Evolutionary conservation across 2,888 invertebrate species (phyloP).

Genomic region (Ichneumoninae sp.): DNA sequence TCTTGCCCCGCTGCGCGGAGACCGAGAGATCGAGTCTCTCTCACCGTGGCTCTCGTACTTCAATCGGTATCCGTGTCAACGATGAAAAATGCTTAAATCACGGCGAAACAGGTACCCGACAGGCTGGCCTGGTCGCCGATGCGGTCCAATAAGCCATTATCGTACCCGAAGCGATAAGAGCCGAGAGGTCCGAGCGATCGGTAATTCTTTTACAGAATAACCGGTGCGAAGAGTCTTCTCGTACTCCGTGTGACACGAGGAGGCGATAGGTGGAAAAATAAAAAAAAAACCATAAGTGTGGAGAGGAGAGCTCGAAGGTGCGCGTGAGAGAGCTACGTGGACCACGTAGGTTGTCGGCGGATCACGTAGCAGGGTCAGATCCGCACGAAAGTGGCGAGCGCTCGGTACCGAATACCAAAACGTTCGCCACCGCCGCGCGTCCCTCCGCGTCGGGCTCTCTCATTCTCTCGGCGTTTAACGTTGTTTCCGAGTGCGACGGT

Average conservation of each 20-base stretch:
- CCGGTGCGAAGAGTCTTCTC: background rate
- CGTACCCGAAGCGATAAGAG: slow-evolving; percentile 7
- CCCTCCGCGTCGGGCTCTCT: slow-evolving; percentile 42
- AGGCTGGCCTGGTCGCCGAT: background rate
- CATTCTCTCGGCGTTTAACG: slow-evolving; percentile 30
- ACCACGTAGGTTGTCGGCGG: slow-evolving; percentile 70
- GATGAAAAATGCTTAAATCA: background rate
- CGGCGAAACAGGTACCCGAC: background rate
- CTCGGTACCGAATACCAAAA: slow-evolving; percentile 84
- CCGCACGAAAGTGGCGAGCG: slow-evolving; percentile 82
- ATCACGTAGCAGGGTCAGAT: slow-evolving; percentile 76
- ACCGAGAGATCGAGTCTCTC: slow-evolving; percentile 19
- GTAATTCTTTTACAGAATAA: background rate
- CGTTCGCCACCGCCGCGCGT: slow-evolving; percentile 70
- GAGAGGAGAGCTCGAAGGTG: slow-evolving; percentile 33
- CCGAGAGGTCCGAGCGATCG: slow-evolving; percentile 2
- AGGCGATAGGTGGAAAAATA: background rate
- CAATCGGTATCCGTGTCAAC: background rate
- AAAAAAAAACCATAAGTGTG: slow-evolving; percentile 1
- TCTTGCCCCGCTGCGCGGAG: slow-evolving; percentile 1
- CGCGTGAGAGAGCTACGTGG: slow-evolving; percentile 58
- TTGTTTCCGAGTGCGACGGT: slow-evolving; percentile 30
- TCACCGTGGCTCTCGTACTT: background rate
- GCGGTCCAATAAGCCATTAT: background rate
- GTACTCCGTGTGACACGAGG: slow-evolving; percentile 15